Base-by-base conservation (phyloP, 2,888 invertebrate genomes). In the Catocala nupta region DNA sequence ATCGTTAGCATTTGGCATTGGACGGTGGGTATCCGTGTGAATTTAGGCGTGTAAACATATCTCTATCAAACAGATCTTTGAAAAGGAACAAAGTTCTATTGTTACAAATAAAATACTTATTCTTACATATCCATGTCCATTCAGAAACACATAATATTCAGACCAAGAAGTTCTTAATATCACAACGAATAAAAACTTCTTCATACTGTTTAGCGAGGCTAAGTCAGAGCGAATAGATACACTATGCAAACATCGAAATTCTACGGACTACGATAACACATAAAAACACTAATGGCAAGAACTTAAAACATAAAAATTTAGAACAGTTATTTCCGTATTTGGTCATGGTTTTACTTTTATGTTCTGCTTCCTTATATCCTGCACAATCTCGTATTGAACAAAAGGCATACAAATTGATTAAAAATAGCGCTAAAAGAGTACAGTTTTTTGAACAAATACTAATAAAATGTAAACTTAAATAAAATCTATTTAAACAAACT, bases 251-350 rank as follows among this genome's bases (percentile, higher is more conserved):
- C 49, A 63, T 63, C 16, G 39, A 60, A 55, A 9, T 51, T 44
- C 47, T 50, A 42, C 42, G 10, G 8, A 49, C 44, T 55, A 61
- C 44, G 48, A 63, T 50, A 64, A 50, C 44, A 55, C 55, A 71
- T 73, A 78, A 74, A 76, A 73, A 68, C 51, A 68, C 34, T 55
- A 65, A 72, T 62, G 66, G 55, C 52, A 58, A 56, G 65, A 77
- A 74, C 69, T 81, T 77, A 53, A 42, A 48, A 55, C 68, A 66
- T 80, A 77, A 79, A 79, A 74, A 64, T 74, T 68, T 57, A 71
- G 52, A 61, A 75, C 62, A 57, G 55, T 67, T 56, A 70, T 60
- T 57, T 67, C 67, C 62, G 33, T 59, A 59, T 59, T 54, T 42
- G 55, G 16, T 64, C 16, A 42, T 9, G 25, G 39, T 10, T 56